Evolutionary conservation across 1,140 invertebrate species (phyloP), one percentile per base, ranked within the genome.

Genomic region (Zaprionus ghesquierei): DNA sequence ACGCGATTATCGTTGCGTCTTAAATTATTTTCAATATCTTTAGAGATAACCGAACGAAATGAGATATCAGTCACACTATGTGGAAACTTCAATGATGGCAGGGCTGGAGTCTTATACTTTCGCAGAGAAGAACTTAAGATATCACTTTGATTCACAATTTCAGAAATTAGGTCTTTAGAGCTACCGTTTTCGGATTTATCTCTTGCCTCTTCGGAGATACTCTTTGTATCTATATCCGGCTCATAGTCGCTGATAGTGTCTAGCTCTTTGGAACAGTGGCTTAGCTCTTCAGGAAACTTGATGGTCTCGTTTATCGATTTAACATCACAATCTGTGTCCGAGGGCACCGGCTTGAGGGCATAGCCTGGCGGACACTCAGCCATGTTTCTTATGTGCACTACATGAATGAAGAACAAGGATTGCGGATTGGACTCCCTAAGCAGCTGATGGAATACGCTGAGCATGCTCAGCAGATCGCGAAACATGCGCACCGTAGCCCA

Each of bases 401-500:
- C 68, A 23, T 91, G 90, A 2, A 91, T n/a, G 6, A 69, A 66
- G 31, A 81, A 90, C 10, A 50, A 10, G 0, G 86, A 68, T 8
- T 71, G 72, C 2, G 54, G 46, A 70, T 91, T 91, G 12, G 90
- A 89, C 73, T 91, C 82, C 38, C 65, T 69, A 0, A 91, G 74
- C 60, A 90, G 31, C 38, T 91, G 77, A 58, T 86, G 77, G 35
- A 92, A 89, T 12, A 87, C 82, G 29, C 56, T 81, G 23, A 90
- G 61, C 60, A 90, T 64, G 18, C 66, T 77, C 5, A 64, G 33
- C 8, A 75, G 29, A 38, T 74, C 60, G 5, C 76, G 71, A 62
- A 90, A 91, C 90, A 91, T 92, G 35, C 90, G 85, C 41, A 91
- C 55, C 29, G 85, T 87, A 13, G 89, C 77, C 65, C 70, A 85